Evolutionary conservation across 2,888 invertebrate species (phyloP), one percentile per base, ranked within the genome.

Genomic region (Microplitis deprimator): DNA sequence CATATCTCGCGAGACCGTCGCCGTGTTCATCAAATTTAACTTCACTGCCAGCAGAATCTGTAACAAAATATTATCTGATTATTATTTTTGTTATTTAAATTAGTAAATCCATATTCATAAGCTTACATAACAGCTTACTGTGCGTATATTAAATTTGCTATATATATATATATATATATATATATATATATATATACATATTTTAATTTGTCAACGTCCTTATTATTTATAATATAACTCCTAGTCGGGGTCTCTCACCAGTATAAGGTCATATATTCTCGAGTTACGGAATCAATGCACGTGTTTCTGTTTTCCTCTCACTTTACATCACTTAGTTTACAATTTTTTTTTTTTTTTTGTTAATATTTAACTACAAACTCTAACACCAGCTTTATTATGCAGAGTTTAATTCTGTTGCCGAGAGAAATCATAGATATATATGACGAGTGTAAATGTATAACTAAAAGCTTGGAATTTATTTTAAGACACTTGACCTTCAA

Each of bases 1-100:
- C 94, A 89, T 95, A 95, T 68, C 94, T 92, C 5, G 94, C 93
- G 75, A 94, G 89, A 6, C 95, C 94, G 86, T 95, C 95, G 0
- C 95, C 95, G 84, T 93, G 92, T 68, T 91, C 91, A 89, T 95
- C 94, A 87, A 95, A 94, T 85, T 93, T 91, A 8, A 94, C 94
- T 81, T 92, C 91, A 82, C 93, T 93, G 71, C 93, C 94, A 73
- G 93, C 93, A 68, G 92, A 89, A 90, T 94, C 94, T 94, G 90
- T 17, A 65, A 73, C 59, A 73, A 8, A 50, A 65, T 50, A 71
- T 40, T 38, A 17, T 71, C 38, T 13, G 38, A 65, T 65, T 29
- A 65, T 65, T 65, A 10, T 13, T 50, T 13, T 13, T 50, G 4
- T 4, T 13, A 13, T 50, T 13, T 13, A 65, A 65, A 65, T 62